Percentiles rank a stretch among this genome's conserved stretches.
phyloP scores from a whole-genome alignment of 2,113 vertebrate genomes.

The Indicator maculatus region DNA sequence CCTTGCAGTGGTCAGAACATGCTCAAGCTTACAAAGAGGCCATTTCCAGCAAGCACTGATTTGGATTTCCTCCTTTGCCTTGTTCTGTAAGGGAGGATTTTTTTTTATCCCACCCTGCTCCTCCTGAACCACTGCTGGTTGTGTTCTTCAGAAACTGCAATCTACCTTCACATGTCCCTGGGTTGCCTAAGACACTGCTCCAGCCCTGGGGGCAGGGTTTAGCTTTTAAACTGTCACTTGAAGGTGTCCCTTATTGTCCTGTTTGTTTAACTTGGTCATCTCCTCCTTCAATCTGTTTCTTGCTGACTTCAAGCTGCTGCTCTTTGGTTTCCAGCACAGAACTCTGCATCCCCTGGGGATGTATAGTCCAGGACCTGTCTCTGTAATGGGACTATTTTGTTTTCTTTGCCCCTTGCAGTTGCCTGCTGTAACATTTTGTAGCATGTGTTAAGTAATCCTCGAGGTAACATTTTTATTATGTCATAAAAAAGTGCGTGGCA shows the following conservation, averaged over 20 bases:
- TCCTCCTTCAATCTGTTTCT: constrained; percentile 71
- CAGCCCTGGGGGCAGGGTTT: constrained; percentile 1
- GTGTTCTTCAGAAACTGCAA: not conserved
- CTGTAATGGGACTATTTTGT: constrained; percentile 79
- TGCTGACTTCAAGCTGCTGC: constrained; percentile 67
- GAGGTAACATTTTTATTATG: constrained; percentile 87
- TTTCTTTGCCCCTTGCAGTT: constrained; percentile 85
- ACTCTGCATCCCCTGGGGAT: constrained; percentile 69
- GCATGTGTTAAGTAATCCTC: constrained; percentile 88
- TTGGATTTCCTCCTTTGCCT: not conserved
- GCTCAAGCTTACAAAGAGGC: not conserved
- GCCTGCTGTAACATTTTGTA: constrained; percentile 84
- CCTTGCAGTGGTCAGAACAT: too few species aligned
- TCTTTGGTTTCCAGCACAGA: constrained; percentile 73
- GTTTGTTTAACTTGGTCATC: constrained; percentile 69
- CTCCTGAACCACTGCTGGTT: not conserved
- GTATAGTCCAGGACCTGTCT: constrained; percentile 73
- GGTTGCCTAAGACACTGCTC: not conserved
- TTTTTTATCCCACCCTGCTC: not conserved
- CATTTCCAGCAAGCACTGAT: not conserved
- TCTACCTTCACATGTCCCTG: not conserved
- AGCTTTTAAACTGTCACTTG: constrained; percentile 33
- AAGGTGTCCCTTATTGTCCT: constrained; percentile 66
- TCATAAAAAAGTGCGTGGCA: constrained; percentile 86
- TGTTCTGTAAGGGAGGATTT: not conserved